Conservation (phyloP, 1,140 invertebrate genomes). For the Physella acuta region DNA sequence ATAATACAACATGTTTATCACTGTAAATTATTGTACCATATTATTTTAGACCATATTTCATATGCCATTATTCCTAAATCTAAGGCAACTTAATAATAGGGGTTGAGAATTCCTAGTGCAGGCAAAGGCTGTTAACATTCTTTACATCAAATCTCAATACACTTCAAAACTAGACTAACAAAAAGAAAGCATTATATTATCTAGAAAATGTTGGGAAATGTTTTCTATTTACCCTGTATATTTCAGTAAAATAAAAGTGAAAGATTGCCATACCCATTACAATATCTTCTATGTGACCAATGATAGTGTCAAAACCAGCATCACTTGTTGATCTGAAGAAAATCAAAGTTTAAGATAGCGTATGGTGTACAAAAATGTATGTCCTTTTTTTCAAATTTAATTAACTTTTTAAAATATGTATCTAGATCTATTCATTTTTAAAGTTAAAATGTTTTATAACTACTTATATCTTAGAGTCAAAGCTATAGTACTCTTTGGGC, state of each 20-base stretch:
- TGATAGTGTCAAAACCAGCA: slow-evolving; percentile 65
- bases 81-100: neutral
- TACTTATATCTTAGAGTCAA: neutral
- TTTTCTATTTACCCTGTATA: too few species aligned
- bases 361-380: neutral
- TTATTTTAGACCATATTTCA: too few species aligned
- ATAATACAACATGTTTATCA: neutral
- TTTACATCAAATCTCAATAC: neutral
- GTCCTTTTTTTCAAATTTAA: neutral
- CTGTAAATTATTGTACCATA: neutral
- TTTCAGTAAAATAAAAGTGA: neutral
- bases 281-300: slow-evolving; percentile 74
- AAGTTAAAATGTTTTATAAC: neutral
- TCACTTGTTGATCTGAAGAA: slow-evolving; percentile 47
- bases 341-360: neutral
- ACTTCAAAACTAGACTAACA: neutral
- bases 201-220: neutral
- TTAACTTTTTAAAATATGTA: neutral
- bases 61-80: too few species aligned
- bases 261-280: slow-evolving; percentile 64
- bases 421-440: neutral
- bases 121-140: neutral
- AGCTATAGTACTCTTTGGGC: neutral
- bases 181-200: neutral
- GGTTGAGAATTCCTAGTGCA: neutral